Percentiles rank a stretch among this genome's conserved stretches.
These are phyloP conservation scores for Drosophila hawaiiensis DNA, from an alignment of 2,888 invertebrate species.

Conservation along the genomic window DNA sequence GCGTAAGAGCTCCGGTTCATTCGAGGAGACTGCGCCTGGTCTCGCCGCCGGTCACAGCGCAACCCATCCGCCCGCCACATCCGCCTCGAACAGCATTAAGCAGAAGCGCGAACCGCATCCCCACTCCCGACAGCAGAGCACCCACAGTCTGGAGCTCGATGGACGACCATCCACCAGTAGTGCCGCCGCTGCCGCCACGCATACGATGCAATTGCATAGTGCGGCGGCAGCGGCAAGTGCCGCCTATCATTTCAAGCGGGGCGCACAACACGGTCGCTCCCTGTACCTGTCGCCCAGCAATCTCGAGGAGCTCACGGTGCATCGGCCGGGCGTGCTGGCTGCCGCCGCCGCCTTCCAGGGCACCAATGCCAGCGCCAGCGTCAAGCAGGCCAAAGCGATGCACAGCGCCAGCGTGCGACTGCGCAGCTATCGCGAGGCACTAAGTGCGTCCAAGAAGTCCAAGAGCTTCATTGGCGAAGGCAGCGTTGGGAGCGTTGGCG, in stretches of 20 bases:
- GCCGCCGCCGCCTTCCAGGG: slow-evolving; percentile 84
- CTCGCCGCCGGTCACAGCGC: slow-evolving; percentile 65
- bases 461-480: slow-evolving; percentile 85
- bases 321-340: slow-evolving; percentile 82
- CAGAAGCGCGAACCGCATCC: slow-evolving; percentile 81
- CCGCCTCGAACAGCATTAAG: slow-evolving; percentile 80
- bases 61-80: slow-evolving; percentile 71
- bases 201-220: slow-evolving; percentile 80
- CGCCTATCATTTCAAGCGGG: slow-evolving; percentile 84
- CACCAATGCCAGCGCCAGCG: slow-evolving; percentile 84
- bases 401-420: slow-evolving; percentile 85
- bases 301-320: slow-evolving; percentile 84
- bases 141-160: slow-evolving; percentile 84
- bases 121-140: slow-evolving; percentile 84
- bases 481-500: slow-evolving; percentile 61
- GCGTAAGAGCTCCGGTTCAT: slow-evolving; percentile 82
- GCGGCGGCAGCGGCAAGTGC: slow-evolving; percentile 82
- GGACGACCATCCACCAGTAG: slow-evolving; percentile 82
- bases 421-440: slow-evolving; percentile 84
- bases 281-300: slow-evolving; percentile 85
- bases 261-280: slow-evolving; percentile 84
- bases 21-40: slow-evolving; percentile 76
- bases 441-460: slow-evolving; percentile 85
- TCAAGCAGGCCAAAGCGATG: slow-evolving; percentile 84
- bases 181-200: slow-evolving; percentile 54